Percentiles rank a stretch among this genome's conserved stretches.
Evolutionary conservation across 2,797 vertebrate species (phyloP).

Genomic region (Amblyraja radiata): DNA sequence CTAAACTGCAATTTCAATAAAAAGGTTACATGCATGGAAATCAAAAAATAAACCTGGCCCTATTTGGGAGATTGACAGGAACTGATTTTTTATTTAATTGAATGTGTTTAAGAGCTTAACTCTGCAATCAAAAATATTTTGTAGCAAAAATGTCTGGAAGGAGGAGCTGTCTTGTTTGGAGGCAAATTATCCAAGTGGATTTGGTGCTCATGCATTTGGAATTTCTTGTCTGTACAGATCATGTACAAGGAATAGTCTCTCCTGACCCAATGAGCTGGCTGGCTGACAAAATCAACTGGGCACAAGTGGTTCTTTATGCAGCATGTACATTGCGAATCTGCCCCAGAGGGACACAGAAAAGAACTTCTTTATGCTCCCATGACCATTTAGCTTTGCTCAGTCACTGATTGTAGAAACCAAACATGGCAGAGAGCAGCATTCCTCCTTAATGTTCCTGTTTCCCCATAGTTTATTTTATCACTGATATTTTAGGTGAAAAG

Average conservation of each 20-base stretch:
- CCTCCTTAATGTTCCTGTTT: constrained; percentile 11
- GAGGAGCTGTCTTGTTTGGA: background rate
- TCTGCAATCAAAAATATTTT: background rate
- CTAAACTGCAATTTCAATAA: background rate
- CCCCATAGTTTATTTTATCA: constrained; percentile 33
- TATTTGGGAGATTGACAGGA: background rate
- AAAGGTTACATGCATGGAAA: background rate
- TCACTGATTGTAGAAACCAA: background rate
- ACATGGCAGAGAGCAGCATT: background rate
- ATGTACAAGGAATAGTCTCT: constrained; percentile 14
- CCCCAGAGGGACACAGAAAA: background rate
- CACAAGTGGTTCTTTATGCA: constrained; percentile 28
- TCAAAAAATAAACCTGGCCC: too few species aligned
- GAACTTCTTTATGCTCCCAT: constrained; percentile 29
- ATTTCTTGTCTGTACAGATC: background rate
- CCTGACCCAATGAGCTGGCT: background rate
- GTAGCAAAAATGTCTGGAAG: background rate
- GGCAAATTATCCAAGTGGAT: background rate
- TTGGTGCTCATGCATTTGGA: background rate
- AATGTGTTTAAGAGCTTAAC: background rate
- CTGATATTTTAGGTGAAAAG: background rate
- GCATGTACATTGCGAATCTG: background rate
- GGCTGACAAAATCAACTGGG: constrained; percentile 17
- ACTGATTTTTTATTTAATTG: background rate
- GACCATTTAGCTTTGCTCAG: background rate